A percentile compares a stretch with the other conserved stretches of the same genome.
These are phyloP conservation scores for Ophioderma brevispina DNA, from an alignment of 35 echinoderm and acorn worm species.

Conservation along the genomic window DNA sequence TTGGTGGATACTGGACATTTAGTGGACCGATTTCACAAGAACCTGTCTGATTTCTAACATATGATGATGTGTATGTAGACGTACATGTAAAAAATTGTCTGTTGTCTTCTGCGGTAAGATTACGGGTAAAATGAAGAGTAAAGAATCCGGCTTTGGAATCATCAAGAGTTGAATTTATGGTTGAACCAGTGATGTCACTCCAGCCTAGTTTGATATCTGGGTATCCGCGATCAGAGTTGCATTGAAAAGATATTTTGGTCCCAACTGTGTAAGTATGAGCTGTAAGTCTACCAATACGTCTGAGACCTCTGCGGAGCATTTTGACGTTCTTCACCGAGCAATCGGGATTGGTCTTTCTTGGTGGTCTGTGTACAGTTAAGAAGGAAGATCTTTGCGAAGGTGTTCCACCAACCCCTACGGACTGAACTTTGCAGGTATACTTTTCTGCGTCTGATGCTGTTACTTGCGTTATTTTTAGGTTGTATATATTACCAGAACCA, in stretches of 20 bases:
- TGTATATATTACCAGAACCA: background rate
- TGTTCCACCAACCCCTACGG: background rate
- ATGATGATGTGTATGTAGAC: background rate
- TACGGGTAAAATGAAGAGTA: background rate
- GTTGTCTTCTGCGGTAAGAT: background rate
- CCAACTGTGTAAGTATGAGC: background rate
- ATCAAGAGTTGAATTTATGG: background rate
- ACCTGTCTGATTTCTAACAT: background rate
- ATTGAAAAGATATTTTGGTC: background rate
- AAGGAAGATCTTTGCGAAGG: background rate
- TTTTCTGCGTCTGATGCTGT: background rate
- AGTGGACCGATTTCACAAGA: conserved; percentile 4
- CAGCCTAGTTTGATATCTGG: background rate
- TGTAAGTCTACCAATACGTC: too few species aligned
- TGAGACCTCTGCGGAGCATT: too few species aligned
- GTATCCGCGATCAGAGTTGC: background rate
- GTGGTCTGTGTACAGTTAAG: background rate
- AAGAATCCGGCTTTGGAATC: background rate
- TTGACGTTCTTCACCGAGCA: background rate
- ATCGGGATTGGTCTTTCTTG: background rate
- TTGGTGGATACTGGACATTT: conserved; percentile 12
- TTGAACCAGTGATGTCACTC: background rate
- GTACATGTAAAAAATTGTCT: background rate
- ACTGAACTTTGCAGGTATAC: background rate
- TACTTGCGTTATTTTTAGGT: background rate